A percentile compares a stretch with the other conserved stretches of the same genome.
Conservation (phyloP, 2,113 vertebrate genomes). For the Mustela lutreola region DNA sequence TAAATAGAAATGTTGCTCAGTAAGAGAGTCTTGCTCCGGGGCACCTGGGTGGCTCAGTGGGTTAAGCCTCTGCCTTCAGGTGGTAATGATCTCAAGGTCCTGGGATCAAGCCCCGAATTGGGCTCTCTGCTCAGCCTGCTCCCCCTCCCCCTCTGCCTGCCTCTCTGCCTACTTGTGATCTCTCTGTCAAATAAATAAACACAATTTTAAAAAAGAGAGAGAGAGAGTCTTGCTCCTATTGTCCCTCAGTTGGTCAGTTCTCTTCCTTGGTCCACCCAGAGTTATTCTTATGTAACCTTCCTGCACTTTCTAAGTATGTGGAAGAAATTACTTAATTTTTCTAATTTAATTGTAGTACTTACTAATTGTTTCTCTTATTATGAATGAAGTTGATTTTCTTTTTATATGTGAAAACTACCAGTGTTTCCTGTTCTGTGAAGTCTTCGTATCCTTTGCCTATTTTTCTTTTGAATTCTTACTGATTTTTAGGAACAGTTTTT, state of each 20-base stretch:
- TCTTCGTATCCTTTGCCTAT: slow-evolving; percentile 6
- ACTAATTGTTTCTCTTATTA: slow-evolving; percentile 9
- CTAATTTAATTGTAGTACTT: background rate
- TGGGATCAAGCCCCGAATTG: too few species aligned
- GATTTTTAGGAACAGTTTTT: background rate
- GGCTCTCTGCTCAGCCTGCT: too few species aligned
- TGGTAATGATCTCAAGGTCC: too few species aligned
- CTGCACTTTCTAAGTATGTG: background rate
- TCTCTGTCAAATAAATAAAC: too few species aligned
- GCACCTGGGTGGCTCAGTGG: too few species aligned
- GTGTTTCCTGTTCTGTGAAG: slow-evolving; percentile 23
- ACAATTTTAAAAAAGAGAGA: too few species aligned
- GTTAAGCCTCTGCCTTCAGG: too few species aligned
- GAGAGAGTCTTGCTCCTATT: background rate
- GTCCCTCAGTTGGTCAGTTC: background rate
- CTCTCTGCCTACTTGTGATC: too few species aligned
- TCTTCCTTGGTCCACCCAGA: background rate
- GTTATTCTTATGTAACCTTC: background rate
- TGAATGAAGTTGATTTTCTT: background rate
- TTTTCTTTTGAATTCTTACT: slow-evolving; percentile 23
- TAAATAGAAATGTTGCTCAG: background rate
- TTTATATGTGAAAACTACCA: slow-evolving; percentile 50
- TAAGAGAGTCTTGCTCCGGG: background rate
- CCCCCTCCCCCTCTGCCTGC: too few species aligned
- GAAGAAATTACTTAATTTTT: slow-evolving; percentile 28